Conservation (phyloP, 2,113 vertebrate genomes). For the Dipodomys merriami region DNA sequence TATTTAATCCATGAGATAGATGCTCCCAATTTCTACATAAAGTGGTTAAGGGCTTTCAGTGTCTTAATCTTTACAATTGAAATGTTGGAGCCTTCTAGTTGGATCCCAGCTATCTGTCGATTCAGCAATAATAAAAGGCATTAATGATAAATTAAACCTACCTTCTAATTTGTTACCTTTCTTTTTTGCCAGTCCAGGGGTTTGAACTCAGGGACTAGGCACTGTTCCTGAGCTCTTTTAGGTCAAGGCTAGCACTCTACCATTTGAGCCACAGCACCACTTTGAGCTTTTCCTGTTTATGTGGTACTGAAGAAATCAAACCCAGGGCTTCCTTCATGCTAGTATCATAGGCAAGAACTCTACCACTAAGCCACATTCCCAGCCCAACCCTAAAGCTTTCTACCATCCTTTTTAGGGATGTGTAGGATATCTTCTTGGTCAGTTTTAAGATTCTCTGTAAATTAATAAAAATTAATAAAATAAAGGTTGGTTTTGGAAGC, state of each 20-base stretch:
- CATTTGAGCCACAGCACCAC: too few species aligned
- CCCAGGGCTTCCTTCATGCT: too few species aligned
- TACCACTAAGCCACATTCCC: too few species aligned
- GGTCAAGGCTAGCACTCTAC: too few species aligned
- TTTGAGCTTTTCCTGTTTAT: too few species aligned
- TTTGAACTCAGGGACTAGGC: too few species aligned
- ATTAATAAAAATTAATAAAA: background rate
- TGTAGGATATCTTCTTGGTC: background rate
- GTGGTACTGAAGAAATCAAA: too few species aligned
- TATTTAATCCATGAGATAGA: background rate
- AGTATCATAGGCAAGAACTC: too few species aligned
- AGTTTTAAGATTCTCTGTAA: background rate
- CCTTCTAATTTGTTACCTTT: background rate
- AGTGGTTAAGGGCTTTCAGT: background rate
- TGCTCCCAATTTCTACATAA: background rate
- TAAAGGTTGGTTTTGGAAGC: background rate
- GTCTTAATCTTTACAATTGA: background rate
- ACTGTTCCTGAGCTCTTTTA: too few species aligned
- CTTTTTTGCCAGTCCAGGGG: too few species aligned
- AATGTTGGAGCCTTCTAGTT: background rate
- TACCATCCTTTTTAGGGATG: background rate
- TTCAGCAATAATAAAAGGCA: background rate
- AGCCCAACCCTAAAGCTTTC: background rate
- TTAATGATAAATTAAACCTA: background rate
- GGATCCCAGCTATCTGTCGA: background rate